Evolutionary conservation across 2,797 vertebrate genomes (phyloP).

Genomic region (Lepus oiostolus): DNA sequence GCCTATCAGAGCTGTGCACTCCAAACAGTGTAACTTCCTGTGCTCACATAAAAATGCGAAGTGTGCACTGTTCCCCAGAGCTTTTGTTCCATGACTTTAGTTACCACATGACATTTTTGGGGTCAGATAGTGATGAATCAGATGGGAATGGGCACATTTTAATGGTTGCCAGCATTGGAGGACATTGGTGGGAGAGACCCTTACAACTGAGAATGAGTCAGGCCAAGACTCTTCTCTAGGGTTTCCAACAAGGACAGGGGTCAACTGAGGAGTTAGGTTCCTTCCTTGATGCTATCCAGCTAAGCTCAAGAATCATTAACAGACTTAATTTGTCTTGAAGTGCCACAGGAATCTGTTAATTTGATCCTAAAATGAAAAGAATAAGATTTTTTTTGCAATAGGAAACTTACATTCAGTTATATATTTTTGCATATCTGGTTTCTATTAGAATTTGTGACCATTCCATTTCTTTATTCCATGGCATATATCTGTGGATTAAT

Average conservation of each 20-base stretch:
- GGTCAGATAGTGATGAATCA: not conserved
- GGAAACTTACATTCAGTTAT: constrained; percentile 57
- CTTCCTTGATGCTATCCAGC: not conserved
- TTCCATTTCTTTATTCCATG: constrained; percentile 2
- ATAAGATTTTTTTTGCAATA: not conserved
- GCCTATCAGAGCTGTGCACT: not conserved
- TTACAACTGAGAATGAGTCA: not conserved
- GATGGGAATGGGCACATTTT: not conserved
- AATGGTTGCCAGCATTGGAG: not conserved
- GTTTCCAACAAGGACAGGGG: not conserved
- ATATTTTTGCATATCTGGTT: constrained; percentile 37
- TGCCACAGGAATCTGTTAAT: not conserved
- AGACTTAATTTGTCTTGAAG: not conserved
- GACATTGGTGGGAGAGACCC: rapidly evolving
- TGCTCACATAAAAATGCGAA: not conserved
- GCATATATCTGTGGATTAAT: not conserved
- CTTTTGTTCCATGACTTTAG: not conserved
- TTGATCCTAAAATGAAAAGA: constrained; percentile 16
- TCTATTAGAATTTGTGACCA: constrained; percentile 37
- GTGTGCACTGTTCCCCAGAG: rapidly evolving
- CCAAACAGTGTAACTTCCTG: not conserved
- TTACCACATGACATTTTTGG: not conserved
- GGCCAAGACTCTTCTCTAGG: rapidly evolving
- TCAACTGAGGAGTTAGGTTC: rapidly evolving
- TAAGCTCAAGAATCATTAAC: not conserved